Evolutionary conservation across 30 jellyfish, hydroid and myxozoan genomes (phyloP).

Genomic region (Turritopsis dohrnii): DNA sequence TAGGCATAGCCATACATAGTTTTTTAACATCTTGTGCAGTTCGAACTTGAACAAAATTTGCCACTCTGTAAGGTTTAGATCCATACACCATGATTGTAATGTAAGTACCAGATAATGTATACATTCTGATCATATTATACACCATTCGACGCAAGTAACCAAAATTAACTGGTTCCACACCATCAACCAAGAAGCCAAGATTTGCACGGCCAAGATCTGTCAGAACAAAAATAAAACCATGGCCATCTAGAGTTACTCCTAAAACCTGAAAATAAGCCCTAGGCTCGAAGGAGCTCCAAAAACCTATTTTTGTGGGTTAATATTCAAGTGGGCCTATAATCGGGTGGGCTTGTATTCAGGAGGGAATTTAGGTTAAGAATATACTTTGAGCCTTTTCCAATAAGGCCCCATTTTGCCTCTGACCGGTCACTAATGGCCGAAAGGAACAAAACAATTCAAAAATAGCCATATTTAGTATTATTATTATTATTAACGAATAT

Average conservation of each 20-base stretch:
- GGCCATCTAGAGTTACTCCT: no score
- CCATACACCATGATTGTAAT: slow-evolving; percentile 77
- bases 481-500: not conserved
- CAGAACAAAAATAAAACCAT: not conserved
- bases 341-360: no score
- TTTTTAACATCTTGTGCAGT: slow-evolving; percentile 53
- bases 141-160: slow-evolving; percentile 82
- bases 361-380: no score
- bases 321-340: no score
- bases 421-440: no score
- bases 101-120: slow-evolving; percentile 83
- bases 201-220: slow-evolving; percentile 89
- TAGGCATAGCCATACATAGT: slow-evolving; percentile 74
- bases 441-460: not conserved
- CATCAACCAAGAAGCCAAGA: slow-evolving; percentile 80
- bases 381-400: no score
- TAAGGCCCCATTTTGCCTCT: no score
- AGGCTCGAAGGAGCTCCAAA: no score
- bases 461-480: not conserved
- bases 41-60: slow-evolving; percentile 74
- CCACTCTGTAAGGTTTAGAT: slow-evolving; percentile 60
- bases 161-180: slow-evolving; percentile 56
- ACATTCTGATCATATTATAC: slow-evolving; percentile 78
- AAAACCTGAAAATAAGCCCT: no score
- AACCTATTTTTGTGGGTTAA: no score